phyloP scores from a whole-genome alignment of 1,140 invertebrate genomes.

The Archivesica marissinica region DNA sequence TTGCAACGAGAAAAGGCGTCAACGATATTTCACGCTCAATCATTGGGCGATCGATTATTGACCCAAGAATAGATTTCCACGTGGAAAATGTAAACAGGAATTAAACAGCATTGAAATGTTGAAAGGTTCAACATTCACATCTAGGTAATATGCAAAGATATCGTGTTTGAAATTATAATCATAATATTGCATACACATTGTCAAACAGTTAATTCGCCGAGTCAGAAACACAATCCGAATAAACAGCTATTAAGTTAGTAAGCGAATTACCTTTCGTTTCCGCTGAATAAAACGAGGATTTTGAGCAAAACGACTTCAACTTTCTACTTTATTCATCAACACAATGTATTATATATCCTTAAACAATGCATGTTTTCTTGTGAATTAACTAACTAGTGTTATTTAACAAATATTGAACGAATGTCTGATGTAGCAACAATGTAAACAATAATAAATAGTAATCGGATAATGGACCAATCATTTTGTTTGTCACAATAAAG shows the following conservation, averaged over 20 bases:
- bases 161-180: no score
- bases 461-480: slow-evolving; percentile 33
- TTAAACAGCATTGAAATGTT: background rate
- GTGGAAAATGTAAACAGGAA: slow-evolving; percentile 25
- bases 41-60: slow-evolving; percentile 6
- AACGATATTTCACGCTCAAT: background rate
- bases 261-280: no score
- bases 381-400: background rate
- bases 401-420: slow-evolving; percentile 21
- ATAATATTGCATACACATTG: no score
- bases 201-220: no score
- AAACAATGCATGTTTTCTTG: no score
- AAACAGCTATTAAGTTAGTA: no score
- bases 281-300: no score
- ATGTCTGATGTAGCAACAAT: slow-evolving; percentile 52
- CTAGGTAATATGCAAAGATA: background rate
- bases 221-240: no score
- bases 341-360: no score
- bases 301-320: no score
- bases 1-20: slow-evolving; percentile 42
- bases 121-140: background rate
- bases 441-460: slow-evolving; percentile 63
- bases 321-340: no score
- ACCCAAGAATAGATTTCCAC: slow-evolving; percentile 59
- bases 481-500: slow-evolving; percentile 20